These are phyloP conservation scores for Oreohelix idahoensis DNA, from an alignment of 1,140 invertebrate genomes.

Conservation along the genomic window DNA sequence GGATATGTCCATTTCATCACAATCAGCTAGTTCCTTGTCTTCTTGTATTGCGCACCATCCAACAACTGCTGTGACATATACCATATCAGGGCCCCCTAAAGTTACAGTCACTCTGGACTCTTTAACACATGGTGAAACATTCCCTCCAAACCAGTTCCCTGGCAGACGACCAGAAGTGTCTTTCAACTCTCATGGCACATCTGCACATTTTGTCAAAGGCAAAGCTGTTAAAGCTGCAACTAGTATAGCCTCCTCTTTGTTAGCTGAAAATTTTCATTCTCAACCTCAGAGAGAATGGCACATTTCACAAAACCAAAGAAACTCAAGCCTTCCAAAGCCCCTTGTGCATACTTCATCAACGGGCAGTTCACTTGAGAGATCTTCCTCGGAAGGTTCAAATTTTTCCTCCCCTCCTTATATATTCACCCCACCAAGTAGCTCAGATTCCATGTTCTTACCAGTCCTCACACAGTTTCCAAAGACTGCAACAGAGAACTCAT, in stretches of 20 bases:
- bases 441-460: slow-evolving; percentile 28
- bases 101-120: slow-evolving; percentile 37
- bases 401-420: slow-evolving; percentile 38
- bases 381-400: slow-evolving; percentile 39
- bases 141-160: slow-evolving; percentile 19
- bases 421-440: slow-evolving; percentile 31
- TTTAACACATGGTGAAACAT: slow-evolving; percentile 31
- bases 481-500: neutral
- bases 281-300: slow-evolving; percentile 16
- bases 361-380: slow-evolving; percentile 35
- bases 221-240: neutral
- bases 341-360: slow-evolving; percentile 30
- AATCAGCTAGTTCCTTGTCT: neutral
- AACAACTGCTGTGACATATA: slow-evolving; percentile 26
- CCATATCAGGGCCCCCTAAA: slow-evolving; percentile 23
- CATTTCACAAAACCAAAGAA: slow-evolving; percentile 1
- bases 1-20: neutral
- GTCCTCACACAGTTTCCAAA: slow-evolving; percentile 11
- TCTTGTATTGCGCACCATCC: slow-evolving; percentile 14
- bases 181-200: neutral
- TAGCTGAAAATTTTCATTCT: neutral
- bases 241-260: neutral
- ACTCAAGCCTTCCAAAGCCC: neutral
- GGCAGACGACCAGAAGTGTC: slow-evolving; percentile 23
- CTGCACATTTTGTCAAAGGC: slow-evolving; percentile 2